Base-by-base conservation (phyloP, 2,888 invertebrate genomes). In the Drosophila limbata region DNA sequence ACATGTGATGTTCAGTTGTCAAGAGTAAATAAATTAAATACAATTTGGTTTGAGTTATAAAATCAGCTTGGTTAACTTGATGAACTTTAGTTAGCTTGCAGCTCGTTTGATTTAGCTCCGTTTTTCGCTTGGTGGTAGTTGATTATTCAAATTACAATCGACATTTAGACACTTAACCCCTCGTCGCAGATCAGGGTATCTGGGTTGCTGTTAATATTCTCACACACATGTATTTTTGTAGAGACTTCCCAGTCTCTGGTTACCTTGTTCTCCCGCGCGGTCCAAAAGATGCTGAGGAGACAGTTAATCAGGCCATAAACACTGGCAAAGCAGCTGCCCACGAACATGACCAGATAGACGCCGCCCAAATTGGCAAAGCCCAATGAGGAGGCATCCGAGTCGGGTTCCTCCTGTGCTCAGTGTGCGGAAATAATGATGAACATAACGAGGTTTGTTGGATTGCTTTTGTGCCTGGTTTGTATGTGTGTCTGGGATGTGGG, bases 311-410 rank as follows among this genome's bases (percentile, higher is more conserved):
- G 74, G 37, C 92, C 93, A 64, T 90, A 91, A 72, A 90, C 47
- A 66, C 90, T 89, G 77, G 91, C 92, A 50, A 92, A 84, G 73
- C 89, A 80, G 84, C 91, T 91, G 15, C 95, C 95, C 72, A 93
- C 93, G 39, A 94, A 92, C 52, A 95, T 92, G 47, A 95, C 94
- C 45, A 94, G 93, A 86, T 95, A 95, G 45, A 95, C 94, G 71
- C 95, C 95, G 56, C 94, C 95, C 25, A 95, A 94, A 91, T 96
- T 95, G 74, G 94, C 94, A 82, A 96, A 92, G 39, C 94, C 94
- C 70, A 95, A 92, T 51, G 90, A 92, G 42, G 93, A 93, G 82
- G 93, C 93, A 90, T 92, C 92, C 63, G 84, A 81, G 66, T 89
- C 83, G 52, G 69, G n/a, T 21, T 44, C 81, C 65, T 84, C 84